A percentile compares a stretch with the other conserved stretches of the same genome.
phyloP scores from a whole-genome alignment of 1,140 invertebrate species.

The Euschistus heros region DNA sequence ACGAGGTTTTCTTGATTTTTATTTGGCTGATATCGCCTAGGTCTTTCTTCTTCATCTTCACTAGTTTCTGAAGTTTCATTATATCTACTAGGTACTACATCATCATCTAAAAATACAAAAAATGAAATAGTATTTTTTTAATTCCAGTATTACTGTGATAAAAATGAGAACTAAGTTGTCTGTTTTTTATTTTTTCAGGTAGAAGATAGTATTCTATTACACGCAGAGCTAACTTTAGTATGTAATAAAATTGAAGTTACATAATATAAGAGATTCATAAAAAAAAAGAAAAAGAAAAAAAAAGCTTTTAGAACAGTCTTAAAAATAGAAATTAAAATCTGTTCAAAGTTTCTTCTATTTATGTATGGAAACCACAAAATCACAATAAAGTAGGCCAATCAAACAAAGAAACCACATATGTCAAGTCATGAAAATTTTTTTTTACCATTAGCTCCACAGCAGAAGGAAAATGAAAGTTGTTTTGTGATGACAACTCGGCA shows the following conservation, averaged over 20 bases:
- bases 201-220: too few relatives aligned
- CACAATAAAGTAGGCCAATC: too few relatives aligned
- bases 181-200: too few relatives aligned
- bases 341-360: too few relatives aligned
- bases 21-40: slow-evolving; percentile 12
- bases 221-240: too few relatives aligned
- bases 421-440: too few relatives aligned
- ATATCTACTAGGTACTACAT: slow-evolving; percentile 2
- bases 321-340: too few relatives aligned
- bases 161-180: too few relatives aligned
- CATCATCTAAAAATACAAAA: slow-evolving; percentile 8
- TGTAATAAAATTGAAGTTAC: neutral
- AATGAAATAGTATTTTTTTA: neutral
- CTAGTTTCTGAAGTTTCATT: slow-evolving; percentile 25
- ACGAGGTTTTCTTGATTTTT: slow-evolving; percentile 6
- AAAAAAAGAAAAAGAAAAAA: neutral
- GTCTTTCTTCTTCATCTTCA: slow-evolving; percentile 24
- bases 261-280: neutral
- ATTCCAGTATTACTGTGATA: too few relatives aligned
- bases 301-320: too few relatives aligned
- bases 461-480: slow-evolving; percentile 57
- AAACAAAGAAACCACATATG: too few relatives aligned
- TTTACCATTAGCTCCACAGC: slow-evolving; percentile 43
- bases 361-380: too few relatives aligned
- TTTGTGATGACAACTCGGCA: slow-evolving; percentile 80